Percentiles rank a stretch among this genome's conserved stretches.
Conservation (phyloP, 2,797 vertebrate species). For the Manis crassicaudata region DNA sequence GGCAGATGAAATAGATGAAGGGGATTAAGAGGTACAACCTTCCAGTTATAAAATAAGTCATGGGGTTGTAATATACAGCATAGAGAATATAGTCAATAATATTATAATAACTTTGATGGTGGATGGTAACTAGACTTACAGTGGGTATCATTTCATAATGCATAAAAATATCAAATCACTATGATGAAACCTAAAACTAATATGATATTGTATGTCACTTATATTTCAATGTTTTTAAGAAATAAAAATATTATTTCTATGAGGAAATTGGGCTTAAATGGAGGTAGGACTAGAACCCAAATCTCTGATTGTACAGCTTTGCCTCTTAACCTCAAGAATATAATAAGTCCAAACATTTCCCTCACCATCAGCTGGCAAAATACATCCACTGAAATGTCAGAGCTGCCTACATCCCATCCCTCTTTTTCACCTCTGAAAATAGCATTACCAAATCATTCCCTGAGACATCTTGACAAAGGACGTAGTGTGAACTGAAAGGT, state of each 20-base stretch:
- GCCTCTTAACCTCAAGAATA: not conserved
- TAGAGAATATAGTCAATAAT: too few relatives aligned
- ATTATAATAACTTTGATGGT: too few relatives aligned
- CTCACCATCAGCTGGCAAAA: not conserved
- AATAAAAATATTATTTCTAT: not conserved
- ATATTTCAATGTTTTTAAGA: too few relatives aligned
- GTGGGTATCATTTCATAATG: too few relatives aligned
- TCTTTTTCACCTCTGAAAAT: not conserved
- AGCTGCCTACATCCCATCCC: not conserved
- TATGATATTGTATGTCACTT: too few relatives aligned
- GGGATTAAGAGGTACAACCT: too few relatives aligned
- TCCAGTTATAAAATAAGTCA: too few relatives aligned
- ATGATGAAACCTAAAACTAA: too few relatives aligned
- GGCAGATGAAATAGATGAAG: too few relatives aligned
- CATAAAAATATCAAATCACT: too few relatives aligned
- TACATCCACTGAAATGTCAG: not conserved
- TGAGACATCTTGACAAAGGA: not conserved
- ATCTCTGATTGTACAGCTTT: not conserved
- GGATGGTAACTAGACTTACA: too few relatives aligned
- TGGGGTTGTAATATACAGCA: too few relatives aligned
- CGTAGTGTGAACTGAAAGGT: not conserved
- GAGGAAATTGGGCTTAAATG: not conserved
- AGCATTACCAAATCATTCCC: not conserved
- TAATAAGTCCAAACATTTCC: not conserved
- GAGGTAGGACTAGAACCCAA: not conserved